phyloP scores from a whole-genome alignment of 92 coral and sea anemone genomes.

The Zoanthus sociatus region DNA sequence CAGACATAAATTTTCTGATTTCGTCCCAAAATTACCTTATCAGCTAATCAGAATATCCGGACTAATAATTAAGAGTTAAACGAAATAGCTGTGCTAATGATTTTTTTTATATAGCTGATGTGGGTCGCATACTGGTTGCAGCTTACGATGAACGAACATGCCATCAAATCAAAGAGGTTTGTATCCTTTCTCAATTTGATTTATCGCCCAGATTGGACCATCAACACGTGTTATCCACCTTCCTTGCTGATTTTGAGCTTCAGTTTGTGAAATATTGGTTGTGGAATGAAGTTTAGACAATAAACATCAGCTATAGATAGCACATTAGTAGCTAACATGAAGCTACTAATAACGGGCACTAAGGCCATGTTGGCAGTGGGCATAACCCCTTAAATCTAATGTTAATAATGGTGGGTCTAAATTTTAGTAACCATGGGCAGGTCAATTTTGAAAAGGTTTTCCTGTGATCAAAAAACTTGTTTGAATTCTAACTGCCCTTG shows the following conservation, averaged over 20 bases:
- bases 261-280: no score
- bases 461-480: not conserved
- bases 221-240: no score
- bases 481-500: not conserved
- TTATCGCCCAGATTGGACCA: not conserved
- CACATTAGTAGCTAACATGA: no score
- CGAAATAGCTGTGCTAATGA: not conserved
- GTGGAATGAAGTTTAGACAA: no score
- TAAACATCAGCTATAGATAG: no score
- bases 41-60: not conserved
- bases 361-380: no score
- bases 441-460: not conserved
- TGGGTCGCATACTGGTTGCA: slow-evolving; percentile 89
- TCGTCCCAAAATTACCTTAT: no score
- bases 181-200: not conserved
- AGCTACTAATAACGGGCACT: no score
- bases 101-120: slow-evolving; percentile 72
- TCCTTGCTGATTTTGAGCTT: no score
- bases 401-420: not conserved
- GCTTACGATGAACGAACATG: slow-evolving; percentile 97
- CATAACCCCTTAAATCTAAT: no score
- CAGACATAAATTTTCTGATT: no score
- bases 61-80: not conserved
- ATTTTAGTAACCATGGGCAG: not conserved
- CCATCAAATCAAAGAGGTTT: slow-evolving; percentile 90